Evolutionary conservation across 2,888 invertebrate species (phyloP).

Genomic region (Meghimatium bilineatum): DNA sequence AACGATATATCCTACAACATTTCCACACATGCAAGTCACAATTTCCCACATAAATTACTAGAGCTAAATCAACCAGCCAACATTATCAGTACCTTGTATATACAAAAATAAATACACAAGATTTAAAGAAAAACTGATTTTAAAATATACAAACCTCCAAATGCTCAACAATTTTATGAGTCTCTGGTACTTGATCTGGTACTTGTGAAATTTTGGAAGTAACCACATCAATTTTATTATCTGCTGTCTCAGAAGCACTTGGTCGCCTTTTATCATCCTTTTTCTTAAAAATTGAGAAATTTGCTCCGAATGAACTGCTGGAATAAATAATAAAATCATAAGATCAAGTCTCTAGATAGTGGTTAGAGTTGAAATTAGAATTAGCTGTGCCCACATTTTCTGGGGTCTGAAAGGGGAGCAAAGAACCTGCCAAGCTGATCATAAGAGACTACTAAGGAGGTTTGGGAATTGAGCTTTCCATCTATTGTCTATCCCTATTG

Average conservation of each 20-base stretch:
- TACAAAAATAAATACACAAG: neutral
- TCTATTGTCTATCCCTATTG: too few relatives aligned
- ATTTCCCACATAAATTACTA: too few relatives aligned
- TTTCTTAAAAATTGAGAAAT: constrained; percentile 43
- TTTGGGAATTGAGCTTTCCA: too few relatives aligned
- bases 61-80: neutral
- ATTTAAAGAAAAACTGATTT: neutral
- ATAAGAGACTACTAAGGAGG: too few relatives aligned
- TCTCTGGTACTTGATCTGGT: constrained; percentile 26
- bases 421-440: too few relatives aligned
- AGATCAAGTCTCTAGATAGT: too few relatives aligned
- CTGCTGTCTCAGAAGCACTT: constrained; percentile 7
- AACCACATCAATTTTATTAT: constrained; percentile 1
- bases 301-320: constrained; percentile 29
- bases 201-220: neutral
- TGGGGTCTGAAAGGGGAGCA: too few relatives aligned
- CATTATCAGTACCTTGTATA: neutral
- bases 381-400: too few relatives aligned
- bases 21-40: too few relatives aligned
- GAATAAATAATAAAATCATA: neutral
- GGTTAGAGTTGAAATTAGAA: too few relatives aligned
- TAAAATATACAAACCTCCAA: constrained; percentile 18
- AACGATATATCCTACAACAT: too few relatives aligned
- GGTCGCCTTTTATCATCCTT: constrained; percentile 44
- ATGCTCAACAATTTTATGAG: constrained; percentile 24